Evolutionary conservation across 1,140 invertebrate genomes (phyloP), one percentile per base, ranked within the genome.

Genomic region (Zelostemma sp.): DNA sequence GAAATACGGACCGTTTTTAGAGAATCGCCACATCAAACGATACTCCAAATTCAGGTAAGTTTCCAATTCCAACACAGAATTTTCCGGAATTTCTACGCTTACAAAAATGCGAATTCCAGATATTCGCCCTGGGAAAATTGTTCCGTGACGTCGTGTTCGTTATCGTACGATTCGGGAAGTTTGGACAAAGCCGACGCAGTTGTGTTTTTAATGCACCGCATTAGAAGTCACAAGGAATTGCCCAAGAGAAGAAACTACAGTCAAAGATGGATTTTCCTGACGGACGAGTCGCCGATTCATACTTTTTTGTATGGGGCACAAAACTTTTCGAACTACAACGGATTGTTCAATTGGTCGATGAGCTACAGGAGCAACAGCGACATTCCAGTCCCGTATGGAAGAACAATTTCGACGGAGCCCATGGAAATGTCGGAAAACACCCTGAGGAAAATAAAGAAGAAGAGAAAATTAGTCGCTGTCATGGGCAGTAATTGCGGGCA

Each of bases 281-380:
- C 85, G 0, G 88, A 90, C 59, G 90, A 91, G 78, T 88, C 87
- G 18, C 89, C 89, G 0, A 71, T 81, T 6, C 69, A 89, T 43
- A 89, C 88, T 0, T 89, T 89, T 69, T 48, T 87, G 4, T 48
- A 74, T 17, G 41, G 56, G 21, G 33, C 47, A 3, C 72, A 79
- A 33, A 75, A 74, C 14, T 60, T 89, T 21, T 74, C 73, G 1
- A 70, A 86, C 21, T 89, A 89, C 51, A 84, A 89, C 49, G 84
- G 87, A 17, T 16, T 89, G 5, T 93, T 93, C 72, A 93, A 93
- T 76, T 93, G 91, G 91, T 92, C 91, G 0, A 93, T 93, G 91
- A 90, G 88, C 1, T 93, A 93, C 71, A 86, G 89, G 69, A 87
- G 83, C 68, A 89, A 92, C 64, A 88, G 91, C 5, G 91, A 92